Evolutionary conservation across 2,888 invertebrate genomes (phyloP).

Genomic region (Harmothoe impar): DNA sequence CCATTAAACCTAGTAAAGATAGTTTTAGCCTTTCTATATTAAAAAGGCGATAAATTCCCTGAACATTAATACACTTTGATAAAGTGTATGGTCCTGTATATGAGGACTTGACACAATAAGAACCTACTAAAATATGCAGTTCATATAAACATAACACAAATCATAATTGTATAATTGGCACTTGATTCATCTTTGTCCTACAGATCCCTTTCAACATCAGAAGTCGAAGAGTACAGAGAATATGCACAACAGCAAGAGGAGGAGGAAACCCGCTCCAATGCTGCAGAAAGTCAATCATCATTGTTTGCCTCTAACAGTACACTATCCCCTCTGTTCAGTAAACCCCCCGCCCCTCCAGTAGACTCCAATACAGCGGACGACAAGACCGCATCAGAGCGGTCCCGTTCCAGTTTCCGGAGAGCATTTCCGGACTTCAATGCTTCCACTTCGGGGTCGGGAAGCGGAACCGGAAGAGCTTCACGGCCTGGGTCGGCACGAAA

Average conservation of each 20-base stretch:
- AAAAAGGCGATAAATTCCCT: no score
- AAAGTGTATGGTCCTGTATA: no score
- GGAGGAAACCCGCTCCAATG: slow-evolving; percentile 41
- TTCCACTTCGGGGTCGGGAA: background rate
- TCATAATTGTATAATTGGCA: no score
- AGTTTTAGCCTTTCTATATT: no score
- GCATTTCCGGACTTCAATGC: background rate
- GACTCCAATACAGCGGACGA: background rate
- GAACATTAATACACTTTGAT: no score
- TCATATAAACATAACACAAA: no score
- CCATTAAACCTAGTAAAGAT: no score
- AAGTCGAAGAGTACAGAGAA: slow-evolving; percentile 66
- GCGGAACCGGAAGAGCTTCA: background rate
- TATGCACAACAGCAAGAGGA: slow-evolving; percentile 40
- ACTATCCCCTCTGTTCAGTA: background rate
- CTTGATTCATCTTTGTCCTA: background rate
- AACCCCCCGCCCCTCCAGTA: slow-evolving; percentile 37
- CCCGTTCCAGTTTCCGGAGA: slow-evolving; percentile 1
- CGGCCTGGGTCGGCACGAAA: slow-evolving; percentile 61
- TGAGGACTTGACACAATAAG: no score
- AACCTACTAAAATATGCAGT: no score
- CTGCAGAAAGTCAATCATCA: background rate
- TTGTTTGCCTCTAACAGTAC: background rate
- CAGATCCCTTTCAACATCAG: slow-evolving; percentile 70
- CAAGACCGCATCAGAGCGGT: background rate